Evolutionary conservation across 2,797 vertebrate species (phyloP).

Genomic region (Spondyliosoma cantharus): DNA sequence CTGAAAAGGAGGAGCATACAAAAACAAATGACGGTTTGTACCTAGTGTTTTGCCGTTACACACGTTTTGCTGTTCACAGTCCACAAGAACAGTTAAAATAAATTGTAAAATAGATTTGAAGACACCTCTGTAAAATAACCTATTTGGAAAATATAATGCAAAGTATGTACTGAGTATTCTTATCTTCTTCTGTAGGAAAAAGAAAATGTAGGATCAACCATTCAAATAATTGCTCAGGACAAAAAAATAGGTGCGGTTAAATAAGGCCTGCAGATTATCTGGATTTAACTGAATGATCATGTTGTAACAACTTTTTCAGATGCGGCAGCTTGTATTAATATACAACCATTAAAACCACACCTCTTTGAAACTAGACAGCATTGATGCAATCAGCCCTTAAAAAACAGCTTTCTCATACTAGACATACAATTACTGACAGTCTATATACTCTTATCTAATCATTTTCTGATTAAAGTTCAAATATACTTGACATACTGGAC

Average conservation of each 20-base stretch:
- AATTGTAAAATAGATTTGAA: not conserved
- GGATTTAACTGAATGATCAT: not conserved
- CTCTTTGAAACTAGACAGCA: conserved; percentile 27
- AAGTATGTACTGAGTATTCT: not conserved
- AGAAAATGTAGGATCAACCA: not conserved
- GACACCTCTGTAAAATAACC: not conserved
- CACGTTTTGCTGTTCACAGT: not conserved
- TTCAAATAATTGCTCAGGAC: not conserved
- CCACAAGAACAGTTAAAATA: not conserved
- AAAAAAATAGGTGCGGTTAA: not conserved
- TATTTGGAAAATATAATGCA: not conserved
- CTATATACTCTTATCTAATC: not conserved
- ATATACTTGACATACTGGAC: not conserved
- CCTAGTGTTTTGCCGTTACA: not conserved
- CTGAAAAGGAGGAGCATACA: conserved; percentile 2
- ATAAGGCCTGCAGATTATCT: conserved; percentile 15
- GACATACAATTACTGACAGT: conserved; percentile 8
- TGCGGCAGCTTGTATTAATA: conserved; percentile 11
- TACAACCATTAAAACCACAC: conserved; percentile 43
- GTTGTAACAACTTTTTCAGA: conserved; percentile 18
- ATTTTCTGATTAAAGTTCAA: not conserved
- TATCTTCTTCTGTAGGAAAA: not conserved
- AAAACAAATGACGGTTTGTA: not conserved
- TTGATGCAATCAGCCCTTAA: conserved; percentile 42
- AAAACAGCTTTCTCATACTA: conserved; percentile 34